Evolutionary conservation across 2,113 vertebrate genomes (phyloP).

Genomic region (Eublepharis macularius): DNA sequence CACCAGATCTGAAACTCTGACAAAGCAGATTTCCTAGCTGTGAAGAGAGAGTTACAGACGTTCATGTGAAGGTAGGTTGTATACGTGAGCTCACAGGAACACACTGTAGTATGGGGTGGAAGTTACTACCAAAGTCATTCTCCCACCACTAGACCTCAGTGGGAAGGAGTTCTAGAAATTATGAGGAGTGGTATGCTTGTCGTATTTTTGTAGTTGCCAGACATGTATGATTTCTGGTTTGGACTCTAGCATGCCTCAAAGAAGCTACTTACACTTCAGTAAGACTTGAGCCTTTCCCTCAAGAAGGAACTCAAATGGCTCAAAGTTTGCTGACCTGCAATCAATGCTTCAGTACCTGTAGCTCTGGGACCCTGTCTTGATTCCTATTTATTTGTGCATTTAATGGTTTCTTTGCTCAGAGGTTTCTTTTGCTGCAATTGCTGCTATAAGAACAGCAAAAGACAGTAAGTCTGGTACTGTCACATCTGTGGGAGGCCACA

Average conservation of each 20-base stretch:
- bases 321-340: background rate
- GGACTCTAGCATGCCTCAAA: background rate
- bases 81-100: no score
- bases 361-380: background rate
- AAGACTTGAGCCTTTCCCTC: background rate
- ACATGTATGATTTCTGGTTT: background rate
- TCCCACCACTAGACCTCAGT: background rate
- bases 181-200: no score
- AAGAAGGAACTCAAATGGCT: background rate
- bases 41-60: no score
- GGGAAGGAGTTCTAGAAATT: background rate
- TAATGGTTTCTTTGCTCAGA: background rate
- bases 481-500: background rate
- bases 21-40: no score
- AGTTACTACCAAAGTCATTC: no score
- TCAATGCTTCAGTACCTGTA: background rate
- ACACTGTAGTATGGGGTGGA: no score
- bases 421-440: background rate
- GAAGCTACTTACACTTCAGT: background rate
- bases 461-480: background rate
- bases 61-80: no score
- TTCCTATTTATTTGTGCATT: background rate
- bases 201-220: background rate
- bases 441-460: background rate
- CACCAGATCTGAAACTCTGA: no score